phyloP scores from a whole-genome alignment of 64 coral and sea anemone genomes.

The Pocillopora verrucosa region DNA sequence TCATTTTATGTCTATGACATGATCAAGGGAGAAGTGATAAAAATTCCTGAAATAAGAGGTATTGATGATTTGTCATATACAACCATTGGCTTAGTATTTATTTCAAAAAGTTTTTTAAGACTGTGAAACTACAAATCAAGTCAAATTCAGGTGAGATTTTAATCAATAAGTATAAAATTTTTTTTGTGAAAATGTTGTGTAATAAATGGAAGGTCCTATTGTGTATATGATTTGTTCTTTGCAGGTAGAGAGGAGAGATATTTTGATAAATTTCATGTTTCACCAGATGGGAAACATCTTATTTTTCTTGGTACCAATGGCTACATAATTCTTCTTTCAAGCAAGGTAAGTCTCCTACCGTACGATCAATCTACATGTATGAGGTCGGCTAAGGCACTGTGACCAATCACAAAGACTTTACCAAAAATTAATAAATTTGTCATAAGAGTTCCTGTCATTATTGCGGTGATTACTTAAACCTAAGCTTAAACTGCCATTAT shows the following conservation, averaged over 20 bases:
- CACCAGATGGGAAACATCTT: conserved; percentile 94
- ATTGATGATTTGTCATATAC: background rate
- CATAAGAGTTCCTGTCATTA: too few species aligned
- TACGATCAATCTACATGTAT: background rate
- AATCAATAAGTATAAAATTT: background rate
- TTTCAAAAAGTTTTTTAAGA: background rate
- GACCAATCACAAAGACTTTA: too few species aligned
- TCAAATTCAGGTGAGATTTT: too few species aligned
- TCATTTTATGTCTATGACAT: conserved; percentile 95
- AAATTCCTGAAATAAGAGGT: conserved; percentile 94
- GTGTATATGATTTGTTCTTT: background rate
- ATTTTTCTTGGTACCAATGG: conserved; percentile 85
- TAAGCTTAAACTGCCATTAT: too few species aligned
- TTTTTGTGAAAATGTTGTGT: background rate
- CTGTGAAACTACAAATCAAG: too few species aligned
- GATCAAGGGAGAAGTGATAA: conserved; percentile 76
- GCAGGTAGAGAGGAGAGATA: conserved; percentile 84
- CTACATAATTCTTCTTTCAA: conserved; percentile 89
- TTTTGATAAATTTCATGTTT: conserved; percentile 81
- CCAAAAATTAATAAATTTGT: too few species aligned
- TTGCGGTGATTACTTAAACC: too few species aligned
- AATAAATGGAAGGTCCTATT: background rate
- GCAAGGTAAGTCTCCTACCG: conserved; percentile 53
- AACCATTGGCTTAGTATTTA: background rate
- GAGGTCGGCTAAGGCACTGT: too few species aligned